Evolutionary conservation across 2,113 vertebrate genomes (phyloP), one percentile per base, ranked within the genome.

Genomic region (Grantiella picta): DNA sequence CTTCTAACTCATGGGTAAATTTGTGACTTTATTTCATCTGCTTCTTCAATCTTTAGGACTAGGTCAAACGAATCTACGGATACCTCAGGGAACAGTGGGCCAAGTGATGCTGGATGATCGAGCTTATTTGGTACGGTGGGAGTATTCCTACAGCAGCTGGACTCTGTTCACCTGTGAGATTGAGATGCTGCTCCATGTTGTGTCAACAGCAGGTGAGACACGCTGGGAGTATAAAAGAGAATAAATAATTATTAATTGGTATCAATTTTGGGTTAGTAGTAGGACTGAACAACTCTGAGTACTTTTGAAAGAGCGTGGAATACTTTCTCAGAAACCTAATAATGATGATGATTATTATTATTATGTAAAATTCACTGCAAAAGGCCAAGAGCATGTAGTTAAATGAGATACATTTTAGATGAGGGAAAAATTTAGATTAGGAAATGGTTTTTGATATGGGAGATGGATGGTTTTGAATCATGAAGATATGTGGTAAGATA

Each of bases 161-260:
- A 99, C 99, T 11, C 98, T 99, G 38, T 99, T 99, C 90, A 99
- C 99, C 47, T 99, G 99, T 8, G 99, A 99, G 98, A 98, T 99
- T 82, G 99, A 99, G 96, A 99, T 99, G 99, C 98, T 99, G 83
- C 98, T 99, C 24, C 99, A 99, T 11, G 99, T 99, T 7, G 99
- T 99, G 47, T 99, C 99, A 1, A 99, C 99, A 35, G 99, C 99
- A 98, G 99, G 99, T 99, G 96, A 96, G 94, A 86, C 35, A 80
- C 54, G 6, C 54, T 65, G 11, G 54, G 47, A 57, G 8, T 45
- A 16, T 45, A 16, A 25, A 18, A 61, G 9, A 64, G 44, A 60
- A 23, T 25, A 49, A 68, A 15, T 54, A 27, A 35, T 47, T 64
- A 59, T 31, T 82, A 40, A n/a, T 52, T 2, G 4, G 5, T 69